phyloP scores from a whole-genome alignment of 2,113 vertebrate genomes.

The Tetrao urogallus region DNA sequence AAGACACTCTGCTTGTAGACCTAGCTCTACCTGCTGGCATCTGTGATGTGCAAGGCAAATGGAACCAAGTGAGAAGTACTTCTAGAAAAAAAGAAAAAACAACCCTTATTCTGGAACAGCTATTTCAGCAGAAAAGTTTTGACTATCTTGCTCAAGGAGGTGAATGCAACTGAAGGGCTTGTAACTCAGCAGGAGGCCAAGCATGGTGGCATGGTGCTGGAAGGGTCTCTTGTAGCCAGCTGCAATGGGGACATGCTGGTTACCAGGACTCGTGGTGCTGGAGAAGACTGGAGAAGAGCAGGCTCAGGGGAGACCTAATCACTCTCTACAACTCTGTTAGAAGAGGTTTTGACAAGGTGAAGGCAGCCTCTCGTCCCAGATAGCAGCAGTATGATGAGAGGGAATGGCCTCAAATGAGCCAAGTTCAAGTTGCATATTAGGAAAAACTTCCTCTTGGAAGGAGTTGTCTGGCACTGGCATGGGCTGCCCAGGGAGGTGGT shows the following conservation, averaged over 20 bases:
- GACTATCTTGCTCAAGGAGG: background rate
- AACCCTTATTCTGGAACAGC: background rate
- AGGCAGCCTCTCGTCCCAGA: too few species aligned
- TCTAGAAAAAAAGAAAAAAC: background rate
- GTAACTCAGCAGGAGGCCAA: background rate
- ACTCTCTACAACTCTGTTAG: too few species aligned
- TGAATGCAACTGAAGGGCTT: background rate
- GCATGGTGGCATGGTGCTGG: background rate
- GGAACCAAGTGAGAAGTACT: background rate
- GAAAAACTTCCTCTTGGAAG: too few species aligned
- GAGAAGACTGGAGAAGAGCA: too few species aligned
- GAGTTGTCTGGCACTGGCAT: too few species aligned
- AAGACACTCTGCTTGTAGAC: accelerated
- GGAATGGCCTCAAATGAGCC: too few species aligned
- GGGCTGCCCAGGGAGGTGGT: too few species aligned
- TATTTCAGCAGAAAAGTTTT: background rate
- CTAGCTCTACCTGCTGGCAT: background rate
- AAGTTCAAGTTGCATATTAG: too few species aligned
- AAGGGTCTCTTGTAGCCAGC: background rate
- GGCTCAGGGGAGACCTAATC: too few species aligned
- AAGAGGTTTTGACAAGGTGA: too few species aligned
- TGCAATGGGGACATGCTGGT: accelerated
- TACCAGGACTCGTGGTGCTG: background rate
- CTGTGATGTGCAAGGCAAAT: background rate
- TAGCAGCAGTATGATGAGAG: too few species aligned